A percentile compares a stretch with the other conserved stretches of the same genome.
Evolutionary conservation across 1,140 invertebrate genomes (phyloP).

Genomic region (Nylanderia fulva): DNA sequence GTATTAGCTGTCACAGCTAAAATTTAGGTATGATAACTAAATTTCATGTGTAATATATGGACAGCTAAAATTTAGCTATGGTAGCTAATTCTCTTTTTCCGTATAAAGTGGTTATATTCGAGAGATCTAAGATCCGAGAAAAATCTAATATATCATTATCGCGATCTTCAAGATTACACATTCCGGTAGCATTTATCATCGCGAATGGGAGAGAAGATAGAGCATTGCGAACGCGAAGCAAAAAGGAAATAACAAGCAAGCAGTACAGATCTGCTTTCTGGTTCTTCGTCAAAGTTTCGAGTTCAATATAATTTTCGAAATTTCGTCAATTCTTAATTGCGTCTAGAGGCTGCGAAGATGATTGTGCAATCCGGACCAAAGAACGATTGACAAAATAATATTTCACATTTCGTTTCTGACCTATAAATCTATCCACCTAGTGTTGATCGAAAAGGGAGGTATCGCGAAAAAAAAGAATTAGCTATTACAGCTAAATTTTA

Average conservation of each 20-base stretch:
- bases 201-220: background rate
- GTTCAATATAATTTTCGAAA: background rate
- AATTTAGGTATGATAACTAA: too few relatives aligned
- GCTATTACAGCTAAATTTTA: too few relatives aligned
- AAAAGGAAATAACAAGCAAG: background rate
- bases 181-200: background rate
- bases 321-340: background rate
- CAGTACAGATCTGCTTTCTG: too few relatives aligned
- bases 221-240: background rate
- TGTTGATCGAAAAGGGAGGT: constrained; percentile 21
- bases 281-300: background rate
- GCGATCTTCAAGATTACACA: background rate
- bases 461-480: too few relatives aligned
- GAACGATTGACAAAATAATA: constrained; percentile 3
- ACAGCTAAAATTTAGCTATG: too few relatives aligned
- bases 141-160: background rate
- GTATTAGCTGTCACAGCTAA: too few relatives aligned
- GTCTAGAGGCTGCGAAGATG: background rate
- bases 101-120: too few relatives aligned
- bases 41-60: too few relatives aligned
- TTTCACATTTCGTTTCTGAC: constrained; percentile 7
- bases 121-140: too few relatives aligned
- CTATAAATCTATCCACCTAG: background rate
- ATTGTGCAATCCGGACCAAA: background rate
- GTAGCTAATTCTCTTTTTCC: too few relatives aligned